phyloP scores from a whole-genome alignment of 2,888 invertebrate genomes.

The Leucoptera coffeella region DNA sequence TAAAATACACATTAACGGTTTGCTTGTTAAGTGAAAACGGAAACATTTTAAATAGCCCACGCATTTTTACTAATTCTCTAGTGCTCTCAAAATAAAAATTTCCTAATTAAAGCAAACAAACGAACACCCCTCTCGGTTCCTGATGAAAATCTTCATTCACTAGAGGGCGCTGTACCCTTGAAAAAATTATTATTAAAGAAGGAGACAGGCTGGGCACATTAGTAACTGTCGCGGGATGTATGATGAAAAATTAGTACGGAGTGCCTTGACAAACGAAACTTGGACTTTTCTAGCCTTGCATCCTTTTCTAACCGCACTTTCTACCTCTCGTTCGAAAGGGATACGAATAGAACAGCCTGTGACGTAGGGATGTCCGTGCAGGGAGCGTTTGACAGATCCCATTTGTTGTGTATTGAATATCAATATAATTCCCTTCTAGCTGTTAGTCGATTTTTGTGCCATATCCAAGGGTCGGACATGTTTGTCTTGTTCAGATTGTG shows the following conservation, averaged over 20 bases:
- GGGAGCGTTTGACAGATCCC: constrained; percentile 52
- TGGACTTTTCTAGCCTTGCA: constrained; percentile 35
- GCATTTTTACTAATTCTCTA: too few species aligned
- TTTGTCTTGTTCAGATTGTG: constrained; percentile 46
- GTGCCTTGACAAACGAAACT: constrained; percentile 48
- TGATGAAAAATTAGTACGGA: constrained; percentile 56
- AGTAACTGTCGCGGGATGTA: constrained; percentile 53
- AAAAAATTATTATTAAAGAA: constrained; percentile 56
- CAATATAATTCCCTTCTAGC: constrained; percentile 52
- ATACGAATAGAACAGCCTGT: constrained; percentile 53
- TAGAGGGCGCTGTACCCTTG: constrained; percentile 46
- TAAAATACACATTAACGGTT: too few species aligned
- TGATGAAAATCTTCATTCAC: constrained; percentile 43
- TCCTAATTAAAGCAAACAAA: too few species aligned
- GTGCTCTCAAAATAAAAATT: too few species aligned
- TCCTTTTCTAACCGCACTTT: constrained; percentile 25
- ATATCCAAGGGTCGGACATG: constrained; percentile 39
- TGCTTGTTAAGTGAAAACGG: too few species aligned
- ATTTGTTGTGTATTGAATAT: constrained; percentile 56
- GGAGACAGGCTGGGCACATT: constrained; percentile 53
- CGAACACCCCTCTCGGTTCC: constrained; percentile 29
- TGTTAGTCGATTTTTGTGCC: constrained; percentile 47
- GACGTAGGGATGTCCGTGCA: constrained; percentile 55
- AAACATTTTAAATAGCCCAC: too few species aligned
- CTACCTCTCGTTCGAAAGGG: constrained; percentile 39